Percentiles rank a stretch among this genome's conserved stretches.
phyloP scores from a whole-genome alignment of 2,113 vertebrate genomes.

The Climacteris rufus region DNA sequence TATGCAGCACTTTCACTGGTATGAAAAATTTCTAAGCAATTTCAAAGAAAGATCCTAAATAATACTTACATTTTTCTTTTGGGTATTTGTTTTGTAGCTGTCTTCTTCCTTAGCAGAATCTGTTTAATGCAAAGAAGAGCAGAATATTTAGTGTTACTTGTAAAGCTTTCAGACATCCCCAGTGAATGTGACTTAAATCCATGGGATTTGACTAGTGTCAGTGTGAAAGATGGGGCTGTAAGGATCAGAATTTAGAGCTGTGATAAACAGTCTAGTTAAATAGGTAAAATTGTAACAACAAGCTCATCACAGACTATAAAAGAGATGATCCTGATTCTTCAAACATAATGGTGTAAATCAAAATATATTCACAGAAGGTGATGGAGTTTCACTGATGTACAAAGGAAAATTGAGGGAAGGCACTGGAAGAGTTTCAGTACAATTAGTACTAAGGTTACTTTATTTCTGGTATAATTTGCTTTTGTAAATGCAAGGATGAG shows the following conservation, averaged over 20 bases:
- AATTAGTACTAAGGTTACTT: neutral
- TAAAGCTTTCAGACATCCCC: neutral
- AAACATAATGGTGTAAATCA: neutral
- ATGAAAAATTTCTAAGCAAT: neutral
- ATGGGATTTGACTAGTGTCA: neutral
- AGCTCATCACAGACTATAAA: neutral
- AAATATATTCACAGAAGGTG: neutral
- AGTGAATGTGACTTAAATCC: neutral
- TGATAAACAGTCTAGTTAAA: neutral
- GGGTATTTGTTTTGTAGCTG: neutral
- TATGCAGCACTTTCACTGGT: neutral
- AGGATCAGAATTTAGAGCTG: neutral
- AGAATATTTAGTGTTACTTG: neutral
- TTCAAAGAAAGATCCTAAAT: neutral
- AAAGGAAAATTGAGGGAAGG: neutral
- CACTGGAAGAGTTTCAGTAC: neutral
- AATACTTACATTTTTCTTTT: conserved; percentile 54
- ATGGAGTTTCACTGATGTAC: neutral
- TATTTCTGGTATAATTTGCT: neutral
- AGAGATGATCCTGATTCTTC: neutral
- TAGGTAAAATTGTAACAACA: neutral
- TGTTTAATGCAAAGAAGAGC: neutral
- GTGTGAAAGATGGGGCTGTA: neutral
- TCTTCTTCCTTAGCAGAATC: conserved; percentile 3
- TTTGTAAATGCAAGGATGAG: neutral